These are phyloP conservation scores for Cryptomyrus ogoouensis DNA, from an alignment of 2,113 vertebrate genomes.

Conservation along the genomic window DNA sequence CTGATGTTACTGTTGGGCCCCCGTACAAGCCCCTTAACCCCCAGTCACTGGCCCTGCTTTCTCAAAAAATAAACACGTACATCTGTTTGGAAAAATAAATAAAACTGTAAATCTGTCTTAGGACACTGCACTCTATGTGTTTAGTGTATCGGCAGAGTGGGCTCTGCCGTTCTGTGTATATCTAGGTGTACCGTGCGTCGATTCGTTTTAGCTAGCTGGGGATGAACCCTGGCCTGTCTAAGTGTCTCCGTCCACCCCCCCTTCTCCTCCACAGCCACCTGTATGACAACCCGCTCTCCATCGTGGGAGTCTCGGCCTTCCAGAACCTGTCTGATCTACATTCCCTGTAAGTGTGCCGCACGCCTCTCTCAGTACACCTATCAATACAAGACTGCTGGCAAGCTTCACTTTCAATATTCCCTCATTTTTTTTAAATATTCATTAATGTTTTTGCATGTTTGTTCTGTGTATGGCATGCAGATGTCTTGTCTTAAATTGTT, in stretches of 20 bases:
- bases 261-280: constrained; percentile 70
- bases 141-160: background rate
- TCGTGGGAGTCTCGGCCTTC: constrained; percentile 87
- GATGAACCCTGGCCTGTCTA: background rate
- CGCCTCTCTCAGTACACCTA: background rate
- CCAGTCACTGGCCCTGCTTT: background rate
- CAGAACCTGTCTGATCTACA: constrained; percentile 93
- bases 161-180: background rate
- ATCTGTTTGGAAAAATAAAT: background rate
- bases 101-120: background rate
- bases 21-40: background rate
- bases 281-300: constrained; percentile 93
- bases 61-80: background rate
- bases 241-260: background rate
- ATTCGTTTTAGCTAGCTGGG: background rate
- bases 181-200: background rate
- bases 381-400: background rate
- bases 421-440: background rate
- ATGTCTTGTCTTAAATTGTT: background rate
- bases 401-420: background rate
- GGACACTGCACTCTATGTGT: background rate
- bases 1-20: background rate
- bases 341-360: constrained; percentile 81
- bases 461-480: background rate
- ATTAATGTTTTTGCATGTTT: background rate